phyloP scores from a whole-genome alignment of 2,888 invertebrate species.

The Lasioglossum leucozonium region DNA sequence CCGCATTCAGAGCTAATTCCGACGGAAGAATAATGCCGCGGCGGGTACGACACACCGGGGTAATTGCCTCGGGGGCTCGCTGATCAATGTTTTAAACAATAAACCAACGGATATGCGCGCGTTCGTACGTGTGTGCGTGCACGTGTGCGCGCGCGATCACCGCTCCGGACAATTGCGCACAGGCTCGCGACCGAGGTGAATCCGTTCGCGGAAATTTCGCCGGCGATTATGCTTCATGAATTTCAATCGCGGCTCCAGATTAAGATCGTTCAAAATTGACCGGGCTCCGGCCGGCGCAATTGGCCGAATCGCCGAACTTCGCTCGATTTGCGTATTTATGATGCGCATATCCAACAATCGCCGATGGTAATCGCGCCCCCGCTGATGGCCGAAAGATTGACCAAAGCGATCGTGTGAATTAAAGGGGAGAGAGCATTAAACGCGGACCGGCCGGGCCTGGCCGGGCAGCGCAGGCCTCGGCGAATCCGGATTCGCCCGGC shows the following conservation, averaged over 20 bases:
- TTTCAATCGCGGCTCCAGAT: slow-evolving; percentile 66
- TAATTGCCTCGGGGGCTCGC: slow-evolving; percentile 37
- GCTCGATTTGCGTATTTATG: slow-evolving; percentile 69
- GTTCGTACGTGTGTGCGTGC: too few relatives aligned
- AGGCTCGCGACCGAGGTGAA: slow-evolving; percentile 12
- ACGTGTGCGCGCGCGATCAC: too few relatives aligned
- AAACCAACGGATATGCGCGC: slow-evolving; percentile 28
- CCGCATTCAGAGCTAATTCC: slow-evolving; percentile 39
- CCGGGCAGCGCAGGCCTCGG: background rate
- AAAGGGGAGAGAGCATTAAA: slow-evolving; percentile 23
- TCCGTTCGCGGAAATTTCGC: slow-evolving; percentile 61
- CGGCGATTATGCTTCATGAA: slow-evolving; percentile 70
- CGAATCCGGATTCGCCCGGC: background rate
- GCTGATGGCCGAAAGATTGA: slow-evolving; percentile 16
- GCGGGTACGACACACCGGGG: slow-evolving; percentile 26
- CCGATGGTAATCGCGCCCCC: slow-evolving; percentile 8
- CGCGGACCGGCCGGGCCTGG: background rate
- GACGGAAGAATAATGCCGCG: slow-evolving; percentile 45
- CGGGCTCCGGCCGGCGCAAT: slow-evolving; percentile 34
- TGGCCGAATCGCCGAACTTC: slow-evolving; percentile 63
- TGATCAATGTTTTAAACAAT: slow-evolving; percentile 65
- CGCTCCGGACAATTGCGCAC: slow-evolving; percentile 16
- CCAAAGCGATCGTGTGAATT: slow-evolving; percentile 38
- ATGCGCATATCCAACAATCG: slow-evolving; percentile 39
- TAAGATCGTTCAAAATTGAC: slow-evolving; percentile 68